phyloP scores from a whole-genome alignment of 2,113 vertebrate species.

The Pogona vitticeps region DNA sequence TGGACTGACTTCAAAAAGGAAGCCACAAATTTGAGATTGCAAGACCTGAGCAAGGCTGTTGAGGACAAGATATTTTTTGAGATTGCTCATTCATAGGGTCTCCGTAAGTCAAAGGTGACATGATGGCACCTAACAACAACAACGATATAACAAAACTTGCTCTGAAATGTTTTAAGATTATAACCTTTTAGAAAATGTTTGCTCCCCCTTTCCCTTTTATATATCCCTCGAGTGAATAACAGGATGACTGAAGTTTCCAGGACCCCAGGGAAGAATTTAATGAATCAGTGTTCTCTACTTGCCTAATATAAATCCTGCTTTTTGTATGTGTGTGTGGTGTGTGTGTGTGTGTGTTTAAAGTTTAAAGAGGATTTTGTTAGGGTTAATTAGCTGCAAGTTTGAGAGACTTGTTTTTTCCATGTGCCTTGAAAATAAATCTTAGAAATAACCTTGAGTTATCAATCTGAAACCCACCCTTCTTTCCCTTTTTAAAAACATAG shows the following conservation, averaged over 20 bases:
- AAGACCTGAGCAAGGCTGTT: too few species aligned
- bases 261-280: slow-evolving; percentile 62
- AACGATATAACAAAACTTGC: neutral
- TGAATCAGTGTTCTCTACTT: slow-evolving; percentile 55
- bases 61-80: too few species aligned
- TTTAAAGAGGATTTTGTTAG: slow-evolving; percentile 10
- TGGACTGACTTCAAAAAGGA: too few species aligned
- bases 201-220: neutral
- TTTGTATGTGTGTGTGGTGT: neutral
- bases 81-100: too few species aligned
- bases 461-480: slow-evolving; percentile 28
- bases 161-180: slow-evolving; percentile 25
- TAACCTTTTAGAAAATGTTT: slow-evolving; percentile 28
- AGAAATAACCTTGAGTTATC: slow-evolving; percentile 61
- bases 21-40: too few species aligned
- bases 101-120: too few species aligned
- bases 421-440: slow-evolving; percentile 66
- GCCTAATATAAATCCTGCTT: slow-evolving; percentile 36
- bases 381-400: slow-evolving; percentile 45
- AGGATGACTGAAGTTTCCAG: slow-evolving; percentile 43
- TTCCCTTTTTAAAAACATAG: neutral
- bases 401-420: slow-evolving; percentile 40
- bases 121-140: too few species aligned
- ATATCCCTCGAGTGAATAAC: slow-evolving; percentile 12
- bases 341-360: neutral